These are phyloP conservation scores for Cyprinodon variegatus DNA, from an alignment of 2,113 vertebrate species.

Conservation along the genomic window DNA sequence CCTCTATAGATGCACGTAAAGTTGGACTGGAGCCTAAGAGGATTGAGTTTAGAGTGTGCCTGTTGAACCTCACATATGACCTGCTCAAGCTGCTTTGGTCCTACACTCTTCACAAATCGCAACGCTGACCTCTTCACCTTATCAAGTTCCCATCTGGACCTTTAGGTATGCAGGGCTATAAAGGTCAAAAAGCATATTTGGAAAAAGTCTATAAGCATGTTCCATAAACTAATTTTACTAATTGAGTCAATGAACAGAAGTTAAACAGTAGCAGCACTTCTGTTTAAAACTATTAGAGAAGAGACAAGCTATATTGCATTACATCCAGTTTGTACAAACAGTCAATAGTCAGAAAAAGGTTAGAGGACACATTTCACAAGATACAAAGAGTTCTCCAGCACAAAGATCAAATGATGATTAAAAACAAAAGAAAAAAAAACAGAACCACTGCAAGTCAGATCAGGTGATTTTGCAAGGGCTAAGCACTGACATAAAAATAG, in stretches of 20 bases:
- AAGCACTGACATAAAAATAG: neutral
- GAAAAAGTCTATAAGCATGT: neutral
- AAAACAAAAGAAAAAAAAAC: neutral
- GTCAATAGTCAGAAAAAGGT: neutral
- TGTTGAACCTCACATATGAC: conserved; percentile 32
- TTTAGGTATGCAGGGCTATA: conserved; percentile 22
- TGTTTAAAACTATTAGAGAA: neutral
- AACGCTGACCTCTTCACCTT: conserved; percentile 28
- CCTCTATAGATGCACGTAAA: conserved; percentile 49
- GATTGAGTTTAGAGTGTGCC: conserved; percentile 45
- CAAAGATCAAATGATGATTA: neutral
- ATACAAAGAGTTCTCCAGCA: neutral
- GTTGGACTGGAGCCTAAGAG: conserved; percentile 64
- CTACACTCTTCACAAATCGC: conserved; percentile 19
- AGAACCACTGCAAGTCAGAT: neutral
- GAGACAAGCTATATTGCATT: neutral
- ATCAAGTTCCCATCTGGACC: conserved; percentile 54
- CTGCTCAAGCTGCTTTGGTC: conserved; percentile 27
- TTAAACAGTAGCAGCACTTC: neutral
- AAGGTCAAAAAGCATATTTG: conserved; percentile 17
- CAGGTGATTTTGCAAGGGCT: neutral
- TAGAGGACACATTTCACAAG: neutral
- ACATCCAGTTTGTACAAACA: neutral
- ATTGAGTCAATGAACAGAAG: neutral
- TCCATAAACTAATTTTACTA: neutral